phyloP scores from a whole-genome alignment of 2,797 vertebrate genomes.

The Loriculus beryllinus region DNA sequence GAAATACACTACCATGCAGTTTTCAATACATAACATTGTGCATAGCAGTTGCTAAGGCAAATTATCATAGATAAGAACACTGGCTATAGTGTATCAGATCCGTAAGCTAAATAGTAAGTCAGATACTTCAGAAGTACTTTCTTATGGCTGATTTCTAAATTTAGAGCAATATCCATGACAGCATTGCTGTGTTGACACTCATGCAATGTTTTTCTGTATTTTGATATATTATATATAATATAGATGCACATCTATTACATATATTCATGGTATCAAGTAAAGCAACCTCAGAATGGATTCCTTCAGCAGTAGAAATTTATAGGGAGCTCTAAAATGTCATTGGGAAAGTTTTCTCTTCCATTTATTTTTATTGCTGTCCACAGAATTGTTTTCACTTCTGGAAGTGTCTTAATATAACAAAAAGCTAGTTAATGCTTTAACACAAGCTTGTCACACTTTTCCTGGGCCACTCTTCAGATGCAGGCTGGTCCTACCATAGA shows the following conservation, averaged over 20 bases:
- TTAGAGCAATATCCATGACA: background rate
- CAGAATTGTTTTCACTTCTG: background rate
- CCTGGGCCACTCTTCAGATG: background rate
- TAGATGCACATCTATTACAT: background rate
- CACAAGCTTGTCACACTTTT: background rate
- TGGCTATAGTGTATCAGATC: background rate
- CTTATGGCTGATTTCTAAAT: background rate
- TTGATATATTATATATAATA: background rate
- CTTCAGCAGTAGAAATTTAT: background rate
- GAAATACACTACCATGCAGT: background rate
- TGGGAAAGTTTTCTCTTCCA: background rate
- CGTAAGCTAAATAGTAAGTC: background rate
- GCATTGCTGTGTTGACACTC: background rate
- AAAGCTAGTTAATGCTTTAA: background rate
- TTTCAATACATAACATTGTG: background rate
- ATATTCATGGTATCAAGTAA: background rate
- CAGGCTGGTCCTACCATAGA: background rate
- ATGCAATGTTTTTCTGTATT: background rate
- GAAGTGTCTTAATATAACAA: background rate
- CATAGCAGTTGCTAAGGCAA: background rate
- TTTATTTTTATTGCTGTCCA: background rate
- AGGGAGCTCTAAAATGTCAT: background rate
- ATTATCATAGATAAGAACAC: background rate
- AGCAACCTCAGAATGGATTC: background rate
- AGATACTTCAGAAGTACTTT: background rate